Base-by-base conservation (phyloP, 1,140 invertebrate genomes). In the Liolophura sinensis region DNA sequence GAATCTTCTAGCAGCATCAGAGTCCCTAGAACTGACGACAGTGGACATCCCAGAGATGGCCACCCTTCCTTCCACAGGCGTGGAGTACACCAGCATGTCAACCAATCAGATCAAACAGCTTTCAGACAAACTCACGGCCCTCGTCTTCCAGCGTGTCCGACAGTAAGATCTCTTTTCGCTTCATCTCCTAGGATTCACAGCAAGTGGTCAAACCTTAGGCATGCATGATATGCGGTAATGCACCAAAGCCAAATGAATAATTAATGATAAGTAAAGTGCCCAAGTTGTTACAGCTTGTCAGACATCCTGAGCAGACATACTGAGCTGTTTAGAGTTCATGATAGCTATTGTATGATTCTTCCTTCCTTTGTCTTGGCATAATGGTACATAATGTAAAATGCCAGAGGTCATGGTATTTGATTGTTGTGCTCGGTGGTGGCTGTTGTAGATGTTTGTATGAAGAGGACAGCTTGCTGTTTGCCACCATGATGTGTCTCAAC, bases 121-220 rank as follows among this genome's bases (percentile, higher is more conserved):
- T n/a, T 78, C 82, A 72, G 81, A 81, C 52, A 74, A 72, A 31
- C 58, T 83, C 15, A 83, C 80, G 40, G 73, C 74, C 64, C 67
- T 78, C 22, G 74, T 81, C 11, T 81, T 78, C 56, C 72, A 79
- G 56, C 73, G 74, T 50, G 71, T 81, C 40, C 73, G 73, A 68
- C 73, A 78, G 81, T 82, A 71, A 73, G 80, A 69, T 56, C 52
- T 59, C 31, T 9, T 40, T 40, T 5, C 31, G 9, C 31, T 40
- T 40, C 31, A 22, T 22, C 49, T 48, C 5, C 24, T 16, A 11
- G 15, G 56, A 52, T 51, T 58, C 25, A n/a, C 24, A 49, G 16
- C 20, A 27, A 52, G n/a, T 54, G 18, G 31, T 64, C 31, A 40
- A 3, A 40, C 9, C 31, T 5, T 9, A 40, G 31, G 9, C 31